These are phyloP conservation scores for Molorchus minor DNA, from an alignment of 2,888 invertebrate genomes.

Conservation along the genomic window DNA sequence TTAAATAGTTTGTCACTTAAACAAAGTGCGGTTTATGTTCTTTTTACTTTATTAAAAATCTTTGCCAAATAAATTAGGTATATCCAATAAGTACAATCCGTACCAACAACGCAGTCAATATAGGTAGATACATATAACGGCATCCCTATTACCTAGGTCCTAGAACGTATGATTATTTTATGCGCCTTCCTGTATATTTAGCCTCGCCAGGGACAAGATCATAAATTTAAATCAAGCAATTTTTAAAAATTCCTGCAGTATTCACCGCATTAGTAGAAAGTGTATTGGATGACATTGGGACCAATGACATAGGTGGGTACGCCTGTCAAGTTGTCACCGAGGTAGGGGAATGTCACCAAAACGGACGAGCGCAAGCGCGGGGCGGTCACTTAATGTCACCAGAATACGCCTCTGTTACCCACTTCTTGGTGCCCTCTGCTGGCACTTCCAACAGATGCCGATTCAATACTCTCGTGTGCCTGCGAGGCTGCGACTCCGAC, in stretches of 20 bases:
- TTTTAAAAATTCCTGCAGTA: constrained; percentile 14
- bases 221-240: neutral
- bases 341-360: constrained; percentile 59
- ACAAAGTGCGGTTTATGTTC: too few relatives aligned
- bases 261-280: constrained; percentile 43
- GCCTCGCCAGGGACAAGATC: neutral
- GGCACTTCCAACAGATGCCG: constrained; percentile 40
- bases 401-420: constrained; percentile 61
- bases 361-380: constrained; percentile 56
- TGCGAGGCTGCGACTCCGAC: constrained; percentile 10
- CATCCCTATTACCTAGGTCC: too few relatives aligned
- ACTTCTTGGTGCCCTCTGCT: constrained; percentile 59
- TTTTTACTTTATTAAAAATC: too few relatives aligned
- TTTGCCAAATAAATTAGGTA: too few relatives aligned
- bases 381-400: constrained; percentile 60
- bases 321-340: constrained; percentile 62
- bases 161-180: too few relatives aligned
- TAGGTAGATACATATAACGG: too few relatives aligned
- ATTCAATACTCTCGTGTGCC: constrained; percentile 36
- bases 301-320: constrained; percentile 62
- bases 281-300: constrained; percentile 59
- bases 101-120: too few relatives aligned
- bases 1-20: too few relatives aligned
- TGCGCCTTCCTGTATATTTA: too few relatives aligned
- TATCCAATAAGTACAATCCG: too few relatives aligned